Evolutionary conservation across 1,140 invertebrate species (phyloP), one percentile per base, ranked within the genome.

Genomic region (Lerema accius): DNA sequence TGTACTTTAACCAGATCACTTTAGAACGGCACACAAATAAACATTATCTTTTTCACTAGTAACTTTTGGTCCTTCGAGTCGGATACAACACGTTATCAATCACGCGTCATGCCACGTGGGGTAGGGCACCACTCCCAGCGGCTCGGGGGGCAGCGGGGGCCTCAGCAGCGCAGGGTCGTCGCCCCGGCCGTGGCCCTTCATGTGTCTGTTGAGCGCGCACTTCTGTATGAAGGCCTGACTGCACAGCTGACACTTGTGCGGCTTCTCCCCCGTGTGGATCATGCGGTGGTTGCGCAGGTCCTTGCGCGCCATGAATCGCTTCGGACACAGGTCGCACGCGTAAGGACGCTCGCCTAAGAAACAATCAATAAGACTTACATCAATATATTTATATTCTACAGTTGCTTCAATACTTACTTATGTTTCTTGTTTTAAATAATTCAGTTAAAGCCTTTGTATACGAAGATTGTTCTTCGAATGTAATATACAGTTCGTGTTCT

Each of bases 141-240:
- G 17, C 37, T 55, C 28, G 28, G 28, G 28, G 3, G 28, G 4
- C 28, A 32, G 28, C 28, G 4, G 28, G 4, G 28, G 28, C 28
- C 28, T 4, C 28, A 9, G 28, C 28, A 32, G 11, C 49, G 42
- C 49, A 7, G 28, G 28, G 49, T 56, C 15, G 16, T 55, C 11
- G 5, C 50, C 0, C 45, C 49, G n/a, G 5, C 56, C 63, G 43
- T 87, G 84, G 0, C 96, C 97, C 80, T 96, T 96, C 96, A 97
- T 97, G 84, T 97, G 96, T 61, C 96, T 86, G 15, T 96, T 97
- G n/a, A 97, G 91, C 71, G 97, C 97, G 61, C 95, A 96, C 61
- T 91, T 91, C 65, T 92, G 91, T 69, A 91, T 91, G 66, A 94
- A 94, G 0, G 92, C 91, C 75, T 93, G 93, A 19, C 83, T 88